phyloP scores from a whole-genome alignment of 2,113 vertebrate species.

The Onychostoma macrolepis region DNA sequence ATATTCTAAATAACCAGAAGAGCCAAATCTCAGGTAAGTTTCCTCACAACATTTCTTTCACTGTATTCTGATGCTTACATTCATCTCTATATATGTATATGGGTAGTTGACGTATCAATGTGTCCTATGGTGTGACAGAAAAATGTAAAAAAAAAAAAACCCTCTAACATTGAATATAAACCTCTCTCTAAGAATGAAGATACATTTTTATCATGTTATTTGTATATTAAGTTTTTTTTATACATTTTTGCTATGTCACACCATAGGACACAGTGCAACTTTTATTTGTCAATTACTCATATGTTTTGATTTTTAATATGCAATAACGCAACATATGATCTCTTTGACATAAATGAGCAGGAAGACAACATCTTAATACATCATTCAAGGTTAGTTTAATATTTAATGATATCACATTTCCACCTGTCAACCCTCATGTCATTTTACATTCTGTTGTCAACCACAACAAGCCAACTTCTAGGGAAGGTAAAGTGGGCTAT shows the following conservation, averaged over 20 bases:
- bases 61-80: background rate
- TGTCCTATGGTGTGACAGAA: too few relatives aligned
- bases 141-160: too few relatives aligned
- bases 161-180: too few relatives aligned
- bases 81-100: background rate
- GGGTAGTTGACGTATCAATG: too few relatives aligned
- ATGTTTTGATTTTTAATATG: background rate
- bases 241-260: too few relatives aligned
- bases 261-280: too few relatives aligned
- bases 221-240: too few relatives aligned
- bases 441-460: conserved; percentile 26
- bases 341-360: background rate
- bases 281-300: too few relatives aligned
- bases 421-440: background rate
- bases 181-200: too few relatives aligned
- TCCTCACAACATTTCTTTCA: background rate
- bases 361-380: background rate
- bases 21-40: conserved; percentile 64
- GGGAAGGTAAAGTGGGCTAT: background rate
- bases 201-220: too few relatives aligned
- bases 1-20: conserved; percentile 22
- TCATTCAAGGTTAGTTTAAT: conserved; percentile 22
- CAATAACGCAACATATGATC: background rate
- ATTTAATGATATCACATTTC: conserved; percentile 32
- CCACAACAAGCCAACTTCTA: conserved; percentile 33